Percentiles rank a stretch among this genome's conserved stretches.
Evolutionary conservation across 1,140 invertebrate species (phyloP).

Genomic region (Subanguina moxae): DNA sequence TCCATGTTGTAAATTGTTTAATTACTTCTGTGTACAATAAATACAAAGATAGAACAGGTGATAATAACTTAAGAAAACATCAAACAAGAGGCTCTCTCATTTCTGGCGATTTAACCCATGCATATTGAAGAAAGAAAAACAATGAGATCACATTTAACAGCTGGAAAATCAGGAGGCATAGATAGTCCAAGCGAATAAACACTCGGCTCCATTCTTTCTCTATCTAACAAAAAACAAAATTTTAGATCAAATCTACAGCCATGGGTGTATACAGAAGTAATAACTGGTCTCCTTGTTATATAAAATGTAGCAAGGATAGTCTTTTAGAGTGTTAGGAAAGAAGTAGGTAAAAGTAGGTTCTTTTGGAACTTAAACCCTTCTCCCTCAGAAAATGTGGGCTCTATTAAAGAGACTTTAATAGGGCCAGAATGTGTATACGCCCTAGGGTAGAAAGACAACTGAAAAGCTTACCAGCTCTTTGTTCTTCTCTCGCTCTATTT

Average conservation of each 20-base stretch:
- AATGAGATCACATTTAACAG: constrained; percentile 47
- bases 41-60: not conserved
- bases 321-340: no score
- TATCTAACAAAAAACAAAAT: constrained; percentile 38
- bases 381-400: no score
- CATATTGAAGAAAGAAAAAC: constrained; percentile 43
- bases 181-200: constrained; percentile 49
- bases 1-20: not conserved
- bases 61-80: not conserved
- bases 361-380: no score
- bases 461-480: constrained; percentile 10
- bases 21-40: not conserved
- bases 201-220: constrained; percentile 54
- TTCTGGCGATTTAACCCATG: constrained; percentile 46
- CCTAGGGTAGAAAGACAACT: constrained; percentile 25
- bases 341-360: no score
- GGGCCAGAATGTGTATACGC: no score
- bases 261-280: no score
- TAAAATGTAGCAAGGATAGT: no score
- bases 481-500: constrained; percentile 1
- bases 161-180: constrained; percentile 48
- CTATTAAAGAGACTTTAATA: no score
- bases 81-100: constrained; percentile 6
- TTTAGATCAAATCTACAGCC: constrained; percentile 26
- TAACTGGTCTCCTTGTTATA: no score